Evolutionary conservation across 2,888 invertebrate species (phyloP).

Genomic region (Machimus atricapillus): DNA sequence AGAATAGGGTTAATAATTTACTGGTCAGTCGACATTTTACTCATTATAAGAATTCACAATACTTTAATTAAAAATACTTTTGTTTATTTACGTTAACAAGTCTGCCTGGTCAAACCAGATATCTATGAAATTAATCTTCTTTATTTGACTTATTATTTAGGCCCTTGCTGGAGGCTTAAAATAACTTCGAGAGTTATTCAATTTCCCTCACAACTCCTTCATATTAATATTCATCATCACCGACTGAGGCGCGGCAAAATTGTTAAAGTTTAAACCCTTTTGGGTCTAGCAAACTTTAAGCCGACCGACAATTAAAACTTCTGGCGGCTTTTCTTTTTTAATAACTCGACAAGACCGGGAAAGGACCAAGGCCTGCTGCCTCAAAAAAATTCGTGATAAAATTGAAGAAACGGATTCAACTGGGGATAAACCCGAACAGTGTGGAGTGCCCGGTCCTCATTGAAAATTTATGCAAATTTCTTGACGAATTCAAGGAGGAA

Average conservation of each 20-base stretch:
- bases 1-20: too few species aligned
- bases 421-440: background rate
- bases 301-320: slow-evolving; percentile 13
- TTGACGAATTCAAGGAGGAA: slow-evolving; percentile 12
- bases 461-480: slow-evolving; percentile 27
- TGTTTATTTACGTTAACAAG: background rate
- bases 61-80: background rate
- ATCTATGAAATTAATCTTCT: too few species aligned
- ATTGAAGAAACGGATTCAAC: background rate
- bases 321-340: slow-evolving; percentile 2
- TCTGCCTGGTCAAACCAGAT: too few species aligned
- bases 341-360: background rate
- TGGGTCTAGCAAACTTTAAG: background rate
- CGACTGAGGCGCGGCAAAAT: background rate
- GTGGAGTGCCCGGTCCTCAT: background rate
- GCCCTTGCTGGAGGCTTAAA: background rate
- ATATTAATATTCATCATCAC: background rate
- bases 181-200: background rate
- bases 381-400: background rate
- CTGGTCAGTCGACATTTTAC: too few species aligned
- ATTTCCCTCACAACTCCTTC: background rate
- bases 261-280: background rate
- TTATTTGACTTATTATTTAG: background rate
- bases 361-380: background rate
- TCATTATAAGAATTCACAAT: too few species aligned